These are phyloP conservation scores for Nematopogon swammerdamellus DNA, from an alignment of 2,888 invertebrate genomes.

Conservation along the genomic window DNA sequence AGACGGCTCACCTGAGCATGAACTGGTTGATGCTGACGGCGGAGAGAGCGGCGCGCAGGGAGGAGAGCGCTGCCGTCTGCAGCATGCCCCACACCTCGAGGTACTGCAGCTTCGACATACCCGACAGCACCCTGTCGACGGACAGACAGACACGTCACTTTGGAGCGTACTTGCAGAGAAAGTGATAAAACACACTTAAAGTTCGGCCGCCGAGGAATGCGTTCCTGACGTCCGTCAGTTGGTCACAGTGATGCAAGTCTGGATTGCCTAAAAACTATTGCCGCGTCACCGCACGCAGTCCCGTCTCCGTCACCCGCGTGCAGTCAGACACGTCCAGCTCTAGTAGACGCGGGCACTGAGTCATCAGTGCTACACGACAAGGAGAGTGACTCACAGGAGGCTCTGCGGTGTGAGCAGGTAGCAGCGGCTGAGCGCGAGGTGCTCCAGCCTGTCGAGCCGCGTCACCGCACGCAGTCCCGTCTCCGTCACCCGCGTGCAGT, in stretches of 20 bases:
- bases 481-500: slow-evolving; percentile 71
- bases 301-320: slow-evolving; percentile 61
- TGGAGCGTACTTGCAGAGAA: too few species aligned
- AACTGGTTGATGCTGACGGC: slow-evolving; percentile 41
- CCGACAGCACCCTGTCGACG: slow-evolving; percentile 54
- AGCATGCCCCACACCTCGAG: slow-evolving; percentile 83
- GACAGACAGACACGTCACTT: too few species aligned
- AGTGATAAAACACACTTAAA: too few species aligned
- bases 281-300: slow-evolving; percentile 14
- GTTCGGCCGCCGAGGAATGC: slow-evolving; percentile 51
- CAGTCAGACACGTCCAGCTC: slow-evolving; percentile 91
- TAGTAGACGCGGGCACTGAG: slow-evolving; percentile 66
- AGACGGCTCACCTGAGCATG: slow-evolving; percentile 38
- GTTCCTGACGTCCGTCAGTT: slow-evolving; percentile 27
- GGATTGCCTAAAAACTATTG: too few species aligned
- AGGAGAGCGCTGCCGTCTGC: slow-evolving; percentile 43
- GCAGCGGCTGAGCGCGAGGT: slow-evolving; percentile 74
- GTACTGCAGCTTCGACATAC: slow-evolving; percentile 64
- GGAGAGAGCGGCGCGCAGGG: slow-evolving; percentile 33
- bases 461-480: slow-evolving; percentile 20
- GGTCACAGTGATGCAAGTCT: too few species aligned
- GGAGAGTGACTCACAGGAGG: slow-evolving; percentile 63
- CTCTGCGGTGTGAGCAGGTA: slow-evolving; percentile 65
- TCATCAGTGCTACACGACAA: slow-evolving; percentile 55
- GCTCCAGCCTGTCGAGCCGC: slow-evolving; percentile 54